Evolutionary conservation across 2,113 vertebrate genomes (phyloP).

Genomic region (Morone saxatilis): DNA sequence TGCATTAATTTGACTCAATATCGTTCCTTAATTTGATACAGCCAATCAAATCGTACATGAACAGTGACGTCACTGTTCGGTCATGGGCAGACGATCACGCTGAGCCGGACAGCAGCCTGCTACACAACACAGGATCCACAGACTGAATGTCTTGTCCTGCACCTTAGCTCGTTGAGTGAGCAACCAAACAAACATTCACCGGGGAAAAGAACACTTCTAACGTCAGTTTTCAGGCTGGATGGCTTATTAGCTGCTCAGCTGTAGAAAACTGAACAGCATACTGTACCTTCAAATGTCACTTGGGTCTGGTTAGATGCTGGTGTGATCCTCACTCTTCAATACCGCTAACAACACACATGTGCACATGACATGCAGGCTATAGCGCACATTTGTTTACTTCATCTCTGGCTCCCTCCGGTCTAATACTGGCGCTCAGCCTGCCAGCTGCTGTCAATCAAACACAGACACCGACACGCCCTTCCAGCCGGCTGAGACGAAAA

Average conservation of each 20-base stretch:
- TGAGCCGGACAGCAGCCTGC: neutral
- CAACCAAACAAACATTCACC: neutral
- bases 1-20: neutral
- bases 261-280: neutral
- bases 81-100: neutral
- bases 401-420: neutral
- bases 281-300: neutral
- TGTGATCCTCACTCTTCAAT: neutral
- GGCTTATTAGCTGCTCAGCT: neutral
- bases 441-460: constrained; percentile 32
- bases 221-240: neutral
- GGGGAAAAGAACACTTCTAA: neutral
- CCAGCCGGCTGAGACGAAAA: neutral
- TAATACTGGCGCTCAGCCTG: neutral
- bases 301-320: neutral
- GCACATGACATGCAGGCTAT: neutral
- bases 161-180: neutral
- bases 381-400: neutral
- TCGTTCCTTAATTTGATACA: neutral
- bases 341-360: neutral
- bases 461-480: neutral
- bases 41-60: neutral
- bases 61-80: neutral
- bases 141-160: neutral
- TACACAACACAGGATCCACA: neutral